Base-by-base conservation (phyloP, 2,888 invertebrate genomes). In the Imbricaverruca yamaguchii region DNA sequence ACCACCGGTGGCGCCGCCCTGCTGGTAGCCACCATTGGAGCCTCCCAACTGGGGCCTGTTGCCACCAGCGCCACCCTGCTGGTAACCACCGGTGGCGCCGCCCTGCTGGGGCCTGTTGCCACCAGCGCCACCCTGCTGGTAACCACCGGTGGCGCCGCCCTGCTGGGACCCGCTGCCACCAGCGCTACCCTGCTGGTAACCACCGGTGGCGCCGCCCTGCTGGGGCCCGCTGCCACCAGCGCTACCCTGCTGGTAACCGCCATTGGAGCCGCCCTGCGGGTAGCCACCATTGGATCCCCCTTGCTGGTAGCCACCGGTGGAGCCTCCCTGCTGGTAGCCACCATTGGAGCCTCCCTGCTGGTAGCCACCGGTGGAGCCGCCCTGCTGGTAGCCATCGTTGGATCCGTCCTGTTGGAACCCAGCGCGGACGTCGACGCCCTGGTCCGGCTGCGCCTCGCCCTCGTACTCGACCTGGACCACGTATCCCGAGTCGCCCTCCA, bases 381-480 rank as follows among this genome's bases (percentile, higher is more conserved):
- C 39, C 39, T 39, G 39, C 39, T 39, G 39, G 39, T 39, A 39
- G 39, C 61, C 61, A 7, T 18, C 61, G 15, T 61, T 61, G 61
- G 39, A 39, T 1, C 61, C 61, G 13, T 18, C 61, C 15, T 18
- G 61, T 7, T 7, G 18, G 18, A 11, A 11, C 11, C 7, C 67
- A 3, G 25, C 67, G 25, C 10, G 13, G 25, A 23, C 67, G 13
- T 11, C 67, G 9, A 25, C 1, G 9, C 13, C 13, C 13, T 25
- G 25, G n/a, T 67, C 67, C 11, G 12, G 25, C 67, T 67, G n/a
- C 2, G 67, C 25, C 67, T 67, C 67, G 13, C 67, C 67, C 25
- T 67, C 67, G 67, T 67, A 67, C 67, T 25, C 67, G 9, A 67
- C n/a, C 67, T 67, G 25, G 12, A 67, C 67, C 67, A 67, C 67